Evolutionary conservation across 2,113 vertebrate genomes (phyloP).

Genomic region (Tychaedon coryphoeus): DNA sequence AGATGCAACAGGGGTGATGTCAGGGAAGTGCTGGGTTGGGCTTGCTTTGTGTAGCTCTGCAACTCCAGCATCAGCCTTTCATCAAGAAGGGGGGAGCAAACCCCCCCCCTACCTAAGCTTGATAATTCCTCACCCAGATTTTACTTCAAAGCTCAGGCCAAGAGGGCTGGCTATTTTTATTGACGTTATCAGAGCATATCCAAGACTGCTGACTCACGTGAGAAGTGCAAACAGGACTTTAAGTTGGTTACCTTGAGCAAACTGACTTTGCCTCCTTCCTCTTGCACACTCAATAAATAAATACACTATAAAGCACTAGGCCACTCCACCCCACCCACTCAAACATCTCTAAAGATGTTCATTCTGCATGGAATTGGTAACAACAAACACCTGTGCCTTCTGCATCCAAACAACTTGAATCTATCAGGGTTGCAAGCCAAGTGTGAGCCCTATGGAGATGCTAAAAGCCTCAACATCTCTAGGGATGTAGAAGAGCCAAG

Average conservation of each 20-base stretch:
- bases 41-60: neutral
- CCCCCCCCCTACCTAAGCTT: neutral
- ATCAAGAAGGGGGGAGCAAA: neutral
- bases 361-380: neutral
- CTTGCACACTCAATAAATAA: neutral
- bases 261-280: neutral
- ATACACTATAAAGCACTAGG: neutral
- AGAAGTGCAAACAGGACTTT: slow-evolving; percentile 12
- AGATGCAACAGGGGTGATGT: slow-evolving; percentile 21
- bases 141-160: neutral
- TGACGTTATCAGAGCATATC: neutral
- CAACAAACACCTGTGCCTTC: neutral
- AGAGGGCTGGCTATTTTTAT: neutral
- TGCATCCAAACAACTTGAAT: neutral
- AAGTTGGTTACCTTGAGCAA: neutral
- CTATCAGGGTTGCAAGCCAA: neutral
- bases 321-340: neutral
- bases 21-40: neutral
- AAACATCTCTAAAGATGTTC: neutral
- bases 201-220: neutral
- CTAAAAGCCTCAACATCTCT: neutral
- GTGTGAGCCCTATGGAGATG: neutral
- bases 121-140: neutral
- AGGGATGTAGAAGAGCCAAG: neutral
- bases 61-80: neutral